Percentiles rank a stretch among this genome's conserved stretches.
Evolutionary conservation across 2,113 vertebrate species (phyloP).

Genomic region (Rhinichthys klamathensis): DNA sequence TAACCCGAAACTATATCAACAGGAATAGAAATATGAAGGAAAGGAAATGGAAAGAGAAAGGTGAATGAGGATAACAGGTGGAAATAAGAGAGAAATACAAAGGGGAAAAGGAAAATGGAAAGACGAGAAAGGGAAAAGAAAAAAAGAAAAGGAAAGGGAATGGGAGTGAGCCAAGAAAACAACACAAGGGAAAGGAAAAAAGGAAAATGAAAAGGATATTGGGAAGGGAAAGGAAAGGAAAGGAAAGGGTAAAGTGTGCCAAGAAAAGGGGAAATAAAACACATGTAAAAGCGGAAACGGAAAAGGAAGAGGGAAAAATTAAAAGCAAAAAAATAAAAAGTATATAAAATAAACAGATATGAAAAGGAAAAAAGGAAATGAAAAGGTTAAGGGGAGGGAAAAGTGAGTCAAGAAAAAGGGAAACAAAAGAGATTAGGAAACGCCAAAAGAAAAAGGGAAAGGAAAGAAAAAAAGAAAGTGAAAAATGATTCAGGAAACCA

Average conservation of each 20-base stretch:
- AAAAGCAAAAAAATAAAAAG: neutral
- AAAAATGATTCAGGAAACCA: neutral
- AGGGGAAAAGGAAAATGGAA: slow-evolving; percentile 45
- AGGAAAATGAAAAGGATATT: neutral
- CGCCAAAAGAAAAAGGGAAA: neutral
- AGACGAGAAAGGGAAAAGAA: neutral
- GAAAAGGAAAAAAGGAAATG: neutral
- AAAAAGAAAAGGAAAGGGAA: slow-evolving; percentile 21
- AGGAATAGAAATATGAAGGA: neutral
- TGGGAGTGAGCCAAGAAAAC: slow-evolving; percentile 9
- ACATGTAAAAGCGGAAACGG: neutral
- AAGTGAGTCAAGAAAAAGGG: neutral
- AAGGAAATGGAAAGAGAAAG: neutral
- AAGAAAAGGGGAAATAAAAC: no score
- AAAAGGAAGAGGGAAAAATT: no score
- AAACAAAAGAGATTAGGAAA: neutral
- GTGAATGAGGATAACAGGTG: neutral
- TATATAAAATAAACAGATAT: no score
- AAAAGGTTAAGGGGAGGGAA: neutral
- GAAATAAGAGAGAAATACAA: neutral
- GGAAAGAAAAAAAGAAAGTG: neutral
- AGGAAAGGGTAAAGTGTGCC: no score
- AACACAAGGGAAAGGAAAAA: neutral
- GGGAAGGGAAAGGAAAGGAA: no score
- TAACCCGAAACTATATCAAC: neutral